Evolutionary conservation across 2,113 vertebrate genomes (phyloP).

Genomic region (Atractosteus spatula): DNA sequence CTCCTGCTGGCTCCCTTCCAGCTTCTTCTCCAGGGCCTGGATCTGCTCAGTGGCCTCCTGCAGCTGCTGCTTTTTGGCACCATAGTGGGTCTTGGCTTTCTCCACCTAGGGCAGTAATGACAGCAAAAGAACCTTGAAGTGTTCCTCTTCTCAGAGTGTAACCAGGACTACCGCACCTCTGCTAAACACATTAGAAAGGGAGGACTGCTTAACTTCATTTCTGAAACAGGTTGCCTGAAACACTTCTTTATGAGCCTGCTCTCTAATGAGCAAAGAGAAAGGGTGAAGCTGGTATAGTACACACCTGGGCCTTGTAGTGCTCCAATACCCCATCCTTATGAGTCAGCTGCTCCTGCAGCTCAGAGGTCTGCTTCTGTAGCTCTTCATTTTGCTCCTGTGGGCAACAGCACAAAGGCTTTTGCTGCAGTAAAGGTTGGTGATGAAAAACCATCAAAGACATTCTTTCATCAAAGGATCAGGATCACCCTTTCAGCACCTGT

Average conservation of each 20-base stretch:
- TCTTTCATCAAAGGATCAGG: too few relatives aligned
- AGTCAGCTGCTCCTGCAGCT: conserved; percentile 68
- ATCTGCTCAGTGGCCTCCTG: conserved; percentile 65
- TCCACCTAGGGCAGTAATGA: conserved; percentile 67
- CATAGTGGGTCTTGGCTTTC: conserved; percentile 79
- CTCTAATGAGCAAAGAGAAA: too few relatives aligned
- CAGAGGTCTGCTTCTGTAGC: conserved; percentile 18
- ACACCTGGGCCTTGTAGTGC: conserved; percentile 85
- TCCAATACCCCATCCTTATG: conserved; percentile 75
- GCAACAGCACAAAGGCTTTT: not conserved
- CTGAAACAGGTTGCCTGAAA: too few relatives aligned
- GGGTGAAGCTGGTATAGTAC: conserved; percentile 15
- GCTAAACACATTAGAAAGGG: too few relatives aligned
- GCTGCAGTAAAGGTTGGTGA: too few relatives aligned
- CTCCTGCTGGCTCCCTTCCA: conserved; percentile 70
- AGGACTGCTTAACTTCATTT: too few relatives aligned
- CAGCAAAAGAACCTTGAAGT: not conserved
- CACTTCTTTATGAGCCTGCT: too few relatives aligned
- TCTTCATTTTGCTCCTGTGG: not conserved
- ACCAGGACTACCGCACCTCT: not conserved
- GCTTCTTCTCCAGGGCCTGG: conserved; percentile 55
- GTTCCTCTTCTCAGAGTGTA: not conserved
- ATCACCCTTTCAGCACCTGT: too few relatives aligned
- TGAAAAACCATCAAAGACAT: too few relatives aligned
- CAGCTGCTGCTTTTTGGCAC: conserved; percentile 82